Evolutionary conservation across 2,888 invertebrate species (phyloP).

Genomic region (Sinopyrophorus schimmeli): DNA sequence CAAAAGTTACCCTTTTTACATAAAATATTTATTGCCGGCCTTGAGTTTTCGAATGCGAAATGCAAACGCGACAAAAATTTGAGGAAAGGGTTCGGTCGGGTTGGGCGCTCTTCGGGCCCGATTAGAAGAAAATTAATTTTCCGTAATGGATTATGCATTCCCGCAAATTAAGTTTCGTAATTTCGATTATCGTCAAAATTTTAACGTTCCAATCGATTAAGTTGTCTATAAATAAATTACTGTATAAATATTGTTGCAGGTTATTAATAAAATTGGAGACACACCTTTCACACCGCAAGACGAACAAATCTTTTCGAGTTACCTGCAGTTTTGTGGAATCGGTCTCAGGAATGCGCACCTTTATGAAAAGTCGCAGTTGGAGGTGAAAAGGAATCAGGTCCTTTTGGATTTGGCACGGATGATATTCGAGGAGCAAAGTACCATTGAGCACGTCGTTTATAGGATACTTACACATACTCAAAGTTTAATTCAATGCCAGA

Average conservation of each 20-base stretch:
- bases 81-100: slow-evolving; percentile 1
- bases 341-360: slow-evolving; percentile 94
- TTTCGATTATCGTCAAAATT: too few species aligned
- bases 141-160: too few species aligned
- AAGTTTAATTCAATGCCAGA: slow-evolving; percentile 90
- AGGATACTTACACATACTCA: slow-evolving; percentile 93
- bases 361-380: slow-evolving; percentile 92
- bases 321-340: slow-evolving; percentile 95
- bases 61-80: slow-evolving; percentile 10
- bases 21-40: slow-evolving; percentile 9
- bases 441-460: slow-evolving; percentile 92
- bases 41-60: slow-evolving; percentile 6
- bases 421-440: slow-evolving; percentile 96
- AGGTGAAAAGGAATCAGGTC: slow-evolving; percentile 94
- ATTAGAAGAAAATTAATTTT: too few species aligned
- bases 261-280: slow-evolving; percentile 88
- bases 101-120: not conserved
- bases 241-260: slow-evolving; percentile 61
- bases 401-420: slow-evolving; percentile 91
- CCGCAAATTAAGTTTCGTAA: too few species aligned
- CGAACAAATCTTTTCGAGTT: slow-evolving; percentile 88
- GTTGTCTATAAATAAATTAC: not conserved
- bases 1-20: slow-evolving; percentile 6
- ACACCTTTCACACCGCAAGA: slow-evolving; percentile 83
- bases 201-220: too few species aligned